phyloP scores from a whole-genome alignment of 2,113 vertebrate species.

The Notechis scutatus region DNA sequence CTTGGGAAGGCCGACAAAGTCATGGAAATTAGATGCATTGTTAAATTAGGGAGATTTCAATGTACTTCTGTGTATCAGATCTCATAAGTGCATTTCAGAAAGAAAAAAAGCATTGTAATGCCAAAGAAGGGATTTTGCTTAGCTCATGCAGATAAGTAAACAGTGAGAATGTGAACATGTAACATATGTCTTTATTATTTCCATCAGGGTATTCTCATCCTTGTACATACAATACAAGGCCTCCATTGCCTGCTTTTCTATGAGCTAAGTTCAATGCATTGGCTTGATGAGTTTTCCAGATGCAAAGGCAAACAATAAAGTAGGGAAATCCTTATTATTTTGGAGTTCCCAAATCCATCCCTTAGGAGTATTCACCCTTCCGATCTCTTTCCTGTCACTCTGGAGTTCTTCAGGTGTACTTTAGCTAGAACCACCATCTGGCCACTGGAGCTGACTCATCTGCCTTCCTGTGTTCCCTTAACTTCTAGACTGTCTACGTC shows the following conservation, averaged over 20 bases:
- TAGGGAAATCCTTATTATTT: slow-evolving; percentile 61
- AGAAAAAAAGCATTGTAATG: neutral
- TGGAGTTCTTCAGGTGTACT: slow-evolving; percentile 56
- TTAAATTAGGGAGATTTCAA: neutral
- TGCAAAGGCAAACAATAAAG: slow-evolving; percentile 51
- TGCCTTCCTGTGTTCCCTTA: slow-evolving; percentile 35
- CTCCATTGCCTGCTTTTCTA: slow-evolving; percentile 19
- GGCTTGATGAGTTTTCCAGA: slow-evolving; percentile 64
- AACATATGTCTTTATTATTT: accelerated
- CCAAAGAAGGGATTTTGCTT: neutral
- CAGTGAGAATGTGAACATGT: neutral
- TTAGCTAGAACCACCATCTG: slow-evolving; percentile 56
- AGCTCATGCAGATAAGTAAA: neutral
- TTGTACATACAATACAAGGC: neutral
- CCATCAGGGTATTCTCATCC: neutral
- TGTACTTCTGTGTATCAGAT: neutral
- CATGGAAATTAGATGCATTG: neutral
- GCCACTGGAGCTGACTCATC: slow-evolving; percentile 56
- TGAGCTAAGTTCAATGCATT: slow-evolving; percentile 41
- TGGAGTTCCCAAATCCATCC: slow-evolving; percentile 7
- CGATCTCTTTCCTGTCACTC: slow-evolving; percentile 41
- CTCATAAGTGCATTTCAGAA: neutral
- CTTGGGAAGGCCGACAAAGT: neutral
- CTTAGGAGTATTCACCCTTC: slow-evolving; percentile 45
- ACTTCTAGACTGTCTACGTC: slow-evolving; percentile 36